These are phyloP conservation scores for Pomacea canaliculata DNA, from an alignment of 2,888 invertebrate genomes.

Conservation along the genomic window DNA sequence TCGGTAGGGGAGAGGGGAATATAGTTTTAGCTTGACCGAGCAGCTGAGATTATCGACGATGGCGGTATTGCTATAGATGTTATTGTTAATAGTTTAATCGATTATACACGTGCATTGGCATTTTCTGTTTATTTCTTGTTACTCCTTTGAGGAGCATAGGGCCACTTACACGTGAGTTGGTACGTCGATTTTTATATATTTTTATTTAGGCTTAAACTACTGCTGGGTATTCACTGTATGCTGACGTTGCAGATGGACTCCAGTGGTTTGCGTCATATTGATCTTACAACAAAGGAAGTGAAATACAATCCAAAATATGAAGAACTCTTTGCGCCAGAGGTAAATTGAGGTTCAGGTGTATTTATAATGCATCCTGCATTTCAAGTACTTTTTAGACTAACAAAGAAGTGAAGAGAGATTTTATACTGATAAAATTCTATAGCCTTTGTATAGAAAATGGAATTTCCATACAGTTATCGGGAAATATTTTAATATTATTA, in stretches of 20 bases:
- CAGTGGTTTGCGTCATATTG: constrained; percentile 80
- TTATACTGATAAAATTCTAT: not conserved
- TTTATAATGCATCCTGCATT: not conserved
- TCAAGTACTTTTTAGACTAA: not conserved
- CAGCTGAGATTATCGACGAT: no score
- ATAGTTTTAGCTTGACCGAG: no score
- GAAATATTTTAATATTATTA: not conserved
- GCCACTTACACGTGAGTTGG: no score
- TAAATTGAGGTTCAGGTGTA: constrained; percentile 35
- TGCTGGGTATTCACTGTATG: no score
- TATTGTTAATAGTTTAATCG: no score
- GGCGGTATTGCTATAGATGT: no score
- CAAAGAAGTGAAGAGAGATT: not conserved
- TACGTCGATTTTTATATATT: no score
- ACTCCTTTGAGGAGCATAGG: no score
- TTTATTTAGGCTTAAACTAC: no score
- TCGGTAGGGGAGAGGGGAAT: no score
- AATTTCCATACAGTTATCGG: not conserved
- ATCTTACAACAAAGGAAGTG: constrained; percentile 85
- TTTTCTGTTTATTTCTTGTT: no score
- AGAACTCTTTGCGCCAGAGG: constrained; percentile 90
- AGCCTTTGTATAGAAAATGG: not conserved
- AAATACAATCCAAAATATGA: constrained; percentile 93
- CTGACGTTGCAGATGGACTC: constrained; percentile 76
- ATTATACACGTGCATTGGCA: no score